Evolutionary conservation across 2,797 vertebrate species (phyloP).

Genomic region (Acrossocheilus wenchowensis): DNA sequence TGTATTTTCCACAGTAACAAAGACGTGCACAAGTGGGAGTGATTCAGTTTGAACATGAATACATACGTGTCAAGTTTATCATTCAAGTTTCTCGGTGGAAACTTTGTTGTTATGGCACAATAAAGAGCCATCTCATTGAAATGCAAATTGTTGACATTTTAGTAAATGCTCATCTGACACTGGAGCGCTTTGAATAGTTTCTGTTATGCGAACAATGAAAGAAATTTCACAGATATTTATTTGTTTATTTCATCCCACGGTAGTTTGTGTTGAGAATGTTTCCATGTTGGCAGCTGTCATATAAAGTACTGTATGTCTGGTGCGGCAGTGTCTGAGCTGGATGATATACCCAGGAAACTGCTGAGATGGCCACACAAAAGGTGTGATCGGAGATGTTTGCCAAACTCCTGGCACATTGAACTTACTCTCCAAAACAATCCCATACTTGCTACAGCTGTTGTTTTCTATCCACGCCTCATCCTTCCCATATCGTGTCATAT

Average conservation of each 20-base stretch:
- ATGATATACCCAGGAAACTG: conserved; percentile 35
- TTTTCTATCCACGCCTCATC: conserved; percentile 59
- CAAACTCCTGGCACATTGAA: conserved; percentile 65
- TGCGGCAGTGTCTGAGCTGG: background rate
- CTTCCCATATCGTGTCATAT: conserved; percentile 42
- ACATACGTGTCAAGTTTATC: conserved; percentile 29
- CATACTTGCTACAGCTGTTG: conserved; percentile 73
- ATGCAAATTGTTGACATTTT: conserved; percentile 28
- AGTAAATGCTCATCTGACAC: background rate
- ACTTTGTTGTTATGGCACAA: background rate
- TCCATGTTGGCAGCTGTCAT: conserved; percentile 2
- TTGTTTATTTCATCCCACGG: conserved; percentile 25
- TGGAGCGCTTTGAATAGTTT: background rate
- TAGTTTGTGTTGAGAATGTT: background rate
- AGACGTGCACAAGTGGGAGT: conserved; percentile 31
- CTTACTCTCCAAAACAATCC: conserved; percentile 64
- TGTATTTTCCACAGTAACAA: conserved; percentile 50
- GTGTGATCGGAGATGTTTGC: conserved; percentile 65
- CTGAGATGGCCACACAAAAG: conserved; percentile 53
- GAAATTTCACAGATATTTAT: conserved; percentile 1
- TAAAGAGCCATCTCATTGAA: conserved; percentile 8
- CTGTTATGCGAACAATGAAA: background rate
- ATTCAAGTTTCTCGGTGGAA: conserved; percentile 16
- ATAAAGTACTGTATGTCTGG: background rate
- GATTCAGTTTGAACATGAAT: conserved; percentile 7